Percentiles rank a stretch among this genome's conserved stretches.
Conservation (phyloP, 2,888 invertebrate genomes). For the Drosophila ezoana region DNA sequence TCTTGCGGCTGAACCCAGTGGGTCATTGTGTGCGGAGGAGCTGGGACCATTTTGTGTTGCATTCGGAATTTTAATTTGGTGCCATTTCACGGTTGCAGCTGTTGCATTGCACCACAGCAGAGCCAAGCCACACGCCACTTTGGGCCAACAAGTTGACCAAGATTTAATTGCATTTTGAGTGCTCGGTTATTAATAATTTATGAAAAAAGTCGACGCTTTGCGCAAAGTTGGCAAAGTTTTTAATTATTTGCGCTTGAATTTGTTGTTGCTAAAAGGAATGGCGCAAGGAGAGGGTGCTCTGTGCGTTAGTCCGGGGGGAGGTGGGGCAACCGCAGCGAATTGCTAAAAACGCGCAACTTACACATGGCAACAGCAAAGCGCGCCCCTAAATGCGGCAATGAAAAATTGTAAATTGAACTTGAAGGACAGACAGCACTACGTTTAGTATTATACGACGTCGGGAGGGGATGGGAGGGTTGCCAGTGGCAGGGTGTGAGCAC, state of each 20-base stretch:
- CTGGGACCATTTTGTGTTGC: slow-evolving; percentile 37
- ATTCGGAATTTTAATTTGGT: slow-evolving; percentile 75
- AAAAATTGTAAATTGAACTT: slow-evolving; percentile 64
- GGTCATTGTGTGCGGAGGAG: slow-evolving; percentile 5
- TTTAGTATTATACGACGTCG: slow-evolving; percentile 20
- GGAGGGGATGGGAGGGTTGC: neutral
- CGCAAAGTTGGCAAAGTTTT: slow-evolving; percentile 66
- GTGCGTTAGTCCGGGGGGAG: neutral
- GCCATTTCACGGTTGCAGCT: slow-evolving; percentile 66
- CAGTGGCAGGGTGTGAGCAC: neutral
- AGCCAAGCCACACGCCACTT: slow-evolving; percentile 26
- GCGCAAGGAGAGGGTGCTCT: neutral
- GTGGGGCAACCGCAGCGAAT: slow-evolving; percentile 68
- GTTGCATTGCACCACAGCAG: slow-evolving; percentile 43
- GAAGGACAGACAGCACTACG: slow-evolving; percentile 25
- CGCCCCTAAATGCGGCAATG: slow-evolving; percentile 49
- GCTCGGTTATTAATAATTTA: slow-evolving; percentile 74
- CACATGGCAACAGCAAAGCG: slow-evolving; percentile 63
- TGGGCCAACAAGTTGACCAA: slow-evolving; percentile 75
- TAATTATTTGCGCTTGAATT: slow-evolving; percentile 69
- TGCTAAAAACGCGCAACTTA: slow-evolving; percentile 51
- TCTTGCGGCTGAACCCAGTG: slow-evolving; percentile 34
- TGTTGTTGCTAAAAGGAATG: slow-evolving; percentile 10
- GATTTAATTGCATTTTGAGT: slow-evolving; percentile 80
- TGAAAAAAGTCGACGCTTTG: slow-evolving; percentile 42